Base-by-base conservation (phyloP, 2,888 invertebrate genomes). In the Heliconius hortense region DNA sequence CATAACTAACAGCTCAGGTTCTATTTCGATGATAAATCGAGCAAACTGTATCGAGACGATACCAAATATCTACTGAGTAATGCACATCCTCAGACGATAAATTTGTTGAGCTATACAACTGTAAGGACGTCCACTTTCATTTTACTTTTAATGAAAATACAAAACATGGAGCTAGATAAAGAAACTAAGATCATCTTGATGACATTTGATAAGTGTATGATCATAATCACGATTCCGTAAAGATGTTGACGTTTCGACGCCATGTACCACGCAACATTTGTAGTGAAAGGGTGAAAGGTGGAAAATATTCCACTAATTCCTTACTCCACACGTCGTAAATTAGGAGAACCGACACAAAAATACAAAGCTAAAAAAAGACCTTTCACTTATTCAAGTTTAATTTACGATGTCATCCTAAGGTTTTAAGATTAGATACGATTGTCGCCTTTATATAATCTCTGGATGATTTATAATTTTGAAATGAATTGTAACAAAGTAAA, bases 41-140 rank as follows among this genome's bases (percentile, higher is more conserved):
- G 85, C 84, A 87, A 90, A 89, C 89, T 87, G 86, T 90, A 91
- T 90, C 89, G 87, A 85, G 81, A 83, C 84, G 90, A 92, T 91
- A 92, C 88, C 84, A 86, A 89, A 90, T 90, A 80, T 77, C 80
- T 78, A 79, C 75, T 80, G 81, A 82, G 70, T 81, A 80, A 82
- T 78, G 78, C 72, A 74, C 74, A 72, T 76, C 77, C 74, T 77
- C 75, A 73, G 77, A 72, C 77, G 80, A 82, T 82, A 81, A 81
- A 81, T 82, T 78, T 75, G 76, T 74, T 75, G 77, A 73, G 73
- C 79, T 79, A 80, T 80, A 80, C 79, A 80, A 81, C 80, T 81
- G 76, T 76, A 78, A 56, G 77, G 72, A 72, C 75, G 72, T 72
- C 68, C 63, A 71, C 72, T 73, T 68, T 62, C 39, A 43, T 71